Evolutionary conservation across 2,113 vertebrate genomes (phyloP).

Genomic region (Baryphthengus martii): DNA sequence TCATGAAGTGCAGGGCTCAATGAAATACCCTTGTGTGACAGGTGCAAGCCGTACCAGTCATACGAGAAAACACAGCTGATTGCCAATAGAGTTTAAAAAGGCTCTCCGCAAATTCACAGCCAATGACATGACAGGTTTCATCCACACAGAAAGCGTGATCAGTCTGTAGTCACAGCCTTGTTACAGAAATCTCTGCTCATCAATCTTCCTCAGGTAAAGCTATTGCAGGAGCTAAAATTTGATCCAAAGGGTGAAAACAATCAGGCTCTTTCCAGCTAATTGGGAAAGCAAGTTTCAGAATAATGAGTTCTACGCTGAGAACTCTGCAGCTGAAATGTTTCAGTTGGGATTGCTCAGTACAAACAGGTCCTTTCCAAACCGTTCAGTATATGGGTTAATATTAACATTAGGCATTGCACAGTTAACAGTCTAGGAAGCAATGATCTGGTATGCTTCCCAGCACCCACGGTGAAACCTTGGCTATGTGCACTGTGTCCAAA

Average conservation of each 20-base stretch:
- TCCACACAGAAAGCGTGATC: not conserved
- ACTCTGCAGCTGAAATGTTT: not conserved
- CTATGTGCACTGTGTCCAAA: not conserved
- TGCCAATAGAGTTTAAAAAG: not conserved
- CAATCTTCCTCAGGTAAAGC: not conserved
- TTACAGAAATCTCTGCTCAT: slow-evolving; percentile 9
- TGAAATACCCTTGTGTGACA: not conserved
- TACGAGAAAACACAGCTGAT: not conserved
- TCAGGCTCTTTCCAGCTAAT: not conserved
- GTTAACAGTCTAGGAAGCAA: not conserved
- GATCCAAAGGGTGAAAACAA: not conserved
- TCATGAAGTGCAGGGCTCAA: not conserved
- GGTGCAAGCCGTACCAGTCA: not conserved
- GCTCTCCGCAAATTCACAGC: not conserved
- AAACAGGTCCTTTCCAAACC: slow-evolving; percentile 12
- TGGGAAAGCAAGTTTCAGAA: slow-evolving; percentile 7
- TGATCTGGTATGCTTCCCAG: not conserved
- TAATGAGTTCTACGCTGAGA: not conserved
- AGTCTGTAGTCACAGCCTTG: not conserved
- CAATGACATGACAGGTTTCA: not conserved
- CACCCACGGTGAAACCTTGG: not conserved
- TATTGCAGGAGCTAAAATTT: not conserved
- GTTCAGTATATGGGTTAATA: slow-evolving; percentile 38
- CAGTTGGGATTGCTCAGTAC: not conserved
- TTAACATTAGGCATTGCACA: slow-evolving; percentile 16